Evolutionary conservation across 2,888 invertebrate genomes (phyloP), one percentile per base, ranked within the genome.

Genomic region (Eilema sororculum): DNA sequence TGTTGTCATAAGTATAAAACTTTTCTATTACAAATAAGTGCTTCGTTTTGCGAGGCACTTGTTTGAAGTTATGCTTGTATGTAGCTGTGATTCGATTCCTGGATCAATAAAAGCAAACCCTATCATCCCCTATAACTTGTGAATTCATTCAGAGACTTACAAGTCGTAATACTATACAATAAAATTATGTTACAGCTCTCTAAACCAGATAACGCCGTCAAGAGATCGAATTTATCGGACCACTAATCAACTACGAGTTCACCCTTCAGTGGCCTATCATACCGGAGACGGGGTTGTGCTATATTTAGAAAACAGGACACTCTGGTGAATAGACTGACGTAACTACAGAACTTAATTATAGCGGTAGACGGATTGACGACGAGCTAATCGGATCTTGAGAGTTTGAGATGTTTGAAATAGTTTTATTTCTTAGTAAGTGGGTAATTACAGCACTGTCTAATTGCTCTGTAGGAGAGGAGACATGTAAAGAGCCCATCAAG

Each of bases 301-400:
- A 64, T 68, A 56, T 63, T 46, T 64, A 64, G 68, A 57, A 25
- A 56, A 41, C 22, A 67, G n/a, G 58, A 28, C 63, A n/a, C 41
- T 25, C 62, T n/a, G 20, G 37, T 41, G 22, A 22, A 22, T 24
- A n/a, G 28, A 9, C 25, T n/a, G 41, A 8, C 22, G 22, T 41
- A 57, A 28, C 41, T 37, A 22, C 58, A 22, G 10, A 41, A 64
- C 63, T 59, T 58, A 68, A 68, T 68, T 58, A 63, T 64, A 22
- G 20, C 25, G 63, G 61, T 52, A 61, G 25, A 22, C 25, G 28
- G 41, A 57, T 20, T 3, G 57, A 37, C 57, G n/a, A 37, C 3
- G 13, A 20, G 3, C 24, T n/a, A 13, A 56, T 28, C 24, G 24
- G 25, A 46, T 52, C 46, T 28, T 46, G 25, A 20, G 13, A 28